Evolutionary conservation across 1,140 invertebrate species (phyloP).

Genomic region (Lethrus apterus): DNA sequence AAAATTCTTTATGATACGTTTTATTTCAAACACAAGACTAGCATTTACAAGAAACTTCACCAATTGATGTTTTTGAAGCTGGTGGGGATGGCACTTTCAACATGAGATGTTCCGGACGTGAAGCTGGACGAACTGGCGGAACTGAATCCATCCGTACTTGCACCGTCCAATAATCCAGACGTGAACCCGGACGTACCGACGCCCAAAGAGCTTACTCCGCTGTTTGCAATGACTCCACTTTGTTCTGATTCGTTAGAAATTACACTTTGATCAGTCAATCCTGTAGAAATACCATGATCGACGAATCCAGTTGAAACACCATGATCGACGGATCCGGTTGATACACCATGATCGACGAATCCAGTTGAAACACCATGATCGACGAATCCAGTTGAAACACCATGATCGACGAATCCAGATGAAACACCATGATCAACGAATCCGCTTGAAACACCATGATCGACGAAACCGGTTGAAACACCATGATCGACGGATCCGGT

Average conservation of each 20-base stretch:
- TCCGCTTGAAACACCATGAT: neutral
- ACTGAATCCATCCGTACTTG: neutral
- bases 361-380: slow-evolving; percentile 5
- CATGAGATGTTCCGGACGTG: neutral
- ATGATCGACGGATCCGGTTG: neutral
- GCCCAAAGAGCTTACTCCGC: neutral
- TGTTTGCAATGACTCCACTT: neutral
- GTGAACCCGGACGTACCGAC: neutral
- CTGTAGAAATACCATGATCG: neutral
- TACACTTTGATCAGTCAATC: slow-evolving; percentile 1
- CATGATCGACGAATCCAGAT: neutral
- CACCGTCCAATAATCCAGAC: too few relatives aligned
- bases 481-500: too few relatives aligned
- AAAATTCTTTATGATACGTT: too few relatives aligned
- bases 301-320: slow-evolving; percentile 1
- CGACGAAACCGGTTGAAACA: neutral
- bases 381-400: neutral
- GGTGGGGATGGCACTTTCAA: too few relatives aligned
- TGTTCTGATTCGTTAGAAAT: neutral
- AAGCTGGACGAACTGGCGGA: neutral
- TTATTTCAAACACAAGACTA: too few relatives aligned
- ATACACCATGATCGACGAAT: neutral
- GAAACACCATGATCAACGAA: too few relatives aligned
- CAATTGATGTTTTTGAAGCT: too few relatives aligned
- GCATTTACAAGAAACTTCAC: too few relatives aligned